Base-by-base conservation (phyloP, 1,140 invertebrate species). In the Periplaneta americana region DNA sequence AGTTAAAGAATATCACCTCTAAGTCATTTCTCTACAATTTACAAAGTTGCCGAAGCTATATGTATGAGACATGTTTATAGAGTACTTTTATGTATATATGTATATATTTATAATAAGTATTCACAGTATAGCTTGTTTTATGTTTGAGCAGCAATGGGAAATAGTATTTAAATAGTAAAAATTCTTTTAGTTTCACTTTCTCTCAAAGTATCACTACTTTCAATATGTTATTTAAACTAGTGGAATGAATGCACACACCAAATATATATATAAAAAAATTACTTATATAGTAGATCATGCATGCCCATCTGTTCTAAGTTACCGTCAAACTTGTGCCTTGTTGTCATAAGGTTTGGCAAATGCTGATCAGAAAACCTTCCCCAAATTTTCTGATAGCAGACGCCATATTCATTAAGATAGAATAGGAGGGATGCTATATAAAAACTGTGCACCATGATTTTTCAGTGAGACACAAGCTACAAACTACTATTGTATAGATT, bases 301-400 rank as follows among this genome's bases (percentile, higher is more conserved):
- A 28, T 28, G 48, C 5, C 13, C 48, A 66, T 66, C n/a, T 66
- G 48, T n/a, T 28, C 22, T 66, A 15, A 18, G 39, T 48, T 39
- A 39, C 18, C 39, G 6, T 48, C 17, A 48, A 48, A 48, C 6
- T 10, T 48, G 15, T 18, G 17, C n/a, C 15, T 48, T 48, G 8
- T 11, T 66, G 22, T 66, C 48, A 66, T 18, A 18, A 11, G 8
- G 48, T 66, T n/a, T n/a, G 28, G 39, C 32, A 82, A 34, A 79
- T 82, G 79, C 84, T 82, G 83, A 85, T 86, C 85, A 83, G 81
- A 84, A 88, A 88, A 88, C 84, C 87, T 88, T 88, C 88, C 88
- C 87, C 88, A 82, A 88, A 87, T 88, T 88, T 88, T 84, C 84
- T 80, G 80, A 28, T 66, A 75, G 80, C 80, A 80, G 37, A 36